phyloP scores from a whole-genome alignment of 2,797 vertebrate genomes.

The Neosilurus hyrtlii region DNA sequence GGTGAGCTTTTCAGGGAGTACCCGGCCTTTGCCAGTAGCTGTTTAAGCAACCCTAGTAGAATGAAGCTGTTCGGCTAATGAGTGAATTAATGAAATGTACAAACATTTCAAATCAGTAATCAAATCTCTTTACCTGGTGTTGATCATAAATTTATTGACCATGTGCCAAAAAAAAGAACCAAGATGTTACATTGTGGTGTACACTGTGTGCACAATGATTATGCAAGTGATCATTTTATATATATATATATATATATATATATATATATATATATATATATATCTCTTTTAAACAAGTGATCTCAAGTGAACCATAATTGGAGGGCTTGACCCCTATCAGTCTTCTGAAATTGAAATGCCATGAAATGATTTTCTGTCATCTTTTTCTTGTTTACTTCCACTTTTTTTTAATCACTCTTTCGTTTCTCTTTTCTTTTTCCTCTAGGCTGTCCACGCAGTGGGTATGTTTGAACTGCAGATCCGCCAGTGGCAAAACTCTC shows the following conservation, averaged over 20 bases:
- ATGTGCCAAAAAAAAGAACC: background rate
- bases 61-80: no score
- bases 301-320: background rate
- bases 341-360: background rate
- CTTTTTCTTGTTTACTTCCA: background rate
- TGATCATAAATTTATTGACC: background rate
- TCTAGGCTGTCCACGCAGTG: conserved; percentile 64
- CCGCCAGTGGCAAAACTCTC: conserved; percentile 71
- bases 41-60: no score
- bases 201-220: background rate
- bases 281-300: background rate
- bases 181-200: background rate
- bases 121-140: background rate
- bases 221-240: no score
- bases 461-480: conserved; percentile 81
- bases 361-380: background rate
- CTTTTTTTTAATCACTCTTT: conserved; percentile 33
- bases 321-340: background rate
- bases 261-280: no score
- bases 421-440: conserved; percentile 17
- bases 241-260: no score
- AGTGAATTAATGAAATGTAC: no score
- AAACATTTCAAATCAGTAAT: background rate
- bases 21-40: no score
- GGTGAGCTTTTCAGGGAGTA: no score